Evolutionary conservation across 1,140 invertebrate genomes (phyloP), one percentile per base, ranked within the genome.

Genomic region (fruit fly (Drosophila melanogaster)): DNA sequence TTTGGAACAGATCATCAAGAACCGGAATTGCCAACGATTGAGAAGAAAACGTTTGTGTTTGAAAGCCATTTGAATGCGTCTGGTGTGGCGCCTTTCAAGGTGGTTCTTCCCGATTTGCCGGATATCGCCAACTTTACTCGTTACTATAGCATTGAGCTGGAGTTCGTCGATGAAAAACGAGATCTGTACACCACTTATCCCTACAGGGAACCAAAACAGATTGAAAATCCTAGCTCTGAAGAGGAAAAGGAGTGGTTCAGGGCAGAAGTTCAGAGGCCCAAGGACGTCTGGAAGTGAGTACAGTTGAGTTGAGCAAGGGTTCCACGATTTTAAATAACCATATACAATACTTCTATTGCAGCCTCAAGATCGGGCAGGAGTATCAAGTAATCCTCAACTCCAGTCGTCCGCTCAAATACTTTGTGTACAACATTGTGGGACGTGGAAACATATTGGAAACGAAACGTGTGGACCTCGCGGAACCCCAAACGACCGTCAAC

Each of bases 351-450:
- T 35, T 43, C 8, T 22, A 0, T 71, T 61, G 4, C 51, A 92
- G 94, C 30, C 94, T 95, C 0, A 93, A 92, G 37, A 94, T 95
- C 61, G 96, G 96, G 62, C 93, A 95, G 69, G 95, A 97, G 60
- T 93, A 98, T 19, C 94, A 96, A 64, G 94, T 98, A 14, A 94
- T 95, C 60, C 94, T 99, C 0, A 96, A 97, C 79, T 96, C 96
- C 2, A 98, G 97, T 0, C 94, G 95, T 65, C 95, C 95, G 0
- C 92, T 99, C 81, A 94, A 94, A 56, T 94, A 96, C 72, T 93
- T 97, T 17, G 95, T 94, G 70, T 97, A 97, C 84, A 94, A 97
- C 83, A 94, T 99, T 22, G 93, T 99, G 65, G 97, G 97, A 15
- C 94, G 97, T 43, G 98, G 98, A 3, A 96, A 98, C 91, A 95